Conservation (phyloP, 2,113 vertebrate genomes). For the Polypterus senegalus region DNA sequence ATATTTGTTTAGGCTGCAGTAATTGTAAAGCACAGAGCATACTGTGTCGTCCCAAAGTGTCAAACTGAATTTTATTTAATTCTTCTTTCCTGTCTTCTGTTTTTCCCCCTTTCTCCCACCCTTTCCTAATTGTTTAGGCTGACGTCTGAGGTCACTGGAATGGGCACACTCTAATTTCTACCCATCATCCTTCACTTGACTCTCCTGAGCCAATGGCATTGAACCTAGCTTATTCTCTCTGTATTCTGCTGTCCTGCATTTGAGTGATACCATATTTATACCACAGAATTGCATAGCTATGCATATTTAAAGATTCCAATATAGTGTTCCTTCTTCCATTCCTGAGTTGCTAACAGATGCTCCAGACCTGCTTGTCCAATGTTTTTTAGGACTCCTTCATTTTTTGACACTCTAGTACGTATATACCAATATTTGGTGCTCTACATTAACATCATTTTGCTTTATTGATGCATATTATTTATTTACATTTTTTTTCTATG, state of each 20-base stretch:
- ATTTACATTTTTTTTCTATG: constrained; percentile 16
- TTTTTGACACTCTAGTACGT: constrained; percentile 39
- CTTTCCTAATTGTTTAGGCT: constrained; percentile 71
- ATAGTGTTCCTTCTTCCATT: constrained; percentile 27
- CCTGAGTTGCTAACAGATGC: constrained; percentile 24
- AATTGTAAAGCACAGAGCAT: constrained; percentile 13
- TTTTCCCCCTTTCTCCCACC: constrained; percentile 23
- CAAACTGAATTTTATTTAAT: constrained; percentile 39
- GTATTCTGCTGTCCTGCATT: constrained; percentile 33
- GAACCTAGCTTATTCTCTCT: constrained; percentile 40
- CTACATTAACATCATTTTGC: constrained; percentile 15
- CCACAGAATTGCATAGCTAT: constrained; percentile 27
- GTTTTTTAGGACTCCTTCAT: constrained; percentile 30
- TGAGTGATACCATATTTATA: constrained; percentile 34
- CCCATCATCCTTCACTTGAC: constrained; percentile 54
- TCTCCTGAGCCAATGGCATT: constrained; percentile 54
- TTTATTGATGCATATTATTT: constrained; percentile 2
- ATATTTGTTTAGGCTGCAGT: too few relatives aligned
- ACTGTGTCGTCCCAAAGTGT: constrained; percentile 27
- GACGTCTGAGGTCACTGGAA: constrained; percentile 97
- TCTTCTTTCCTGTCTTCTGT: constrained; percentile 38
- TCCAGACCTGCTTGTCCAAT: constrained; percentile 19
- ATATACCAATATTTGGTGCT: constrained; percentile 20
- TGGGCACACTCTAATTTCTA: constrained; percentile 80
- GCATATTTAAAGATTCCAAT: constrained; percentile 31